These are phyloP conservation scores for Centropus bengalensis DNA, from an alignment of 2,113 vertebrate genomes.

Conservation along the genomic window DNA sequence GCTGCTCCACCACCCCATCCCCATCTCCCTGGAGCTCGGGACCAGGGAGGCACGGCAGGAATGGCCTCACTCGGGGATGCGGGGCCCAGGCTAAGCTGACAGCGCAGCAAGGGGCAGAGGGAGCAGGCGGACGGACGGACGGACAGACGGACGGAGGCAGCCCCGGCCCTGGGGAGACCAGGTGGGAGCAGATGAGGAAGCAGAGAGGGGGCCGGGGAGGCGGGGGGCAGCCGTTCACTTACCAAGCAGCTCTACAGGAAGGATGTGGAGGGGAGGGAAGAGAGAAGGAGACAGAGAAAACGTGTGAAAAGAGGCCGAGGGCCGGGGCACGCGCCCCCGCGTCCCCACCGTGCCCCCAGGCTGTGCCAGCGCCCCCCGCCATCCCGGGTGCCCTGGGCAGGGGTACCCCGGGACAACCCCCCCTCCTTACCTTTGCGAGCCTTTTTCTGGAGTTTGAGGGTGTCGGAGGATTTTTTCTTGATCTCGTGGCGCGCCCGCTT, in stretches of 20 bases:
- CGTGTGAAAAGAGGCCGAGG: slow-evolving; percentile 76
- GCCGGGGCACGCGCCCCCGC: not conserved
- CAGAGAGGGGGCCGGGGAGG: not conserved
- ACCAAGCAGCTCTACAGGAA: slow-evolving; percentile 88
- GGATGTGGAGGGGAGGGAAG: slow-evolving; percentile 70
- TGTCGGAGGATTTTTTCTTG: slow-evolving; percentile 96
- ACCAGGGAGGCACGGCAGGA: not conserved
- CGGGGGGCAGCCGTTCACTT: slow-evolving; percentile 66
- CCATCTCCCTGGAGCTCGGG: not conserved
- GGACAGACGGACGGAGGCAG: not conserved
- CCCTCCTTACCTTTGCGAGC: slow-evolving; percentile 90
- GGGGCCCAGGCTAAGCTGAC: slow-evolving; percentile 2
- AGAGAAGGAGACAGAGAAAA: slow-evolving; percentile 71
- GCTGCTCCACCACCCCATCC: not conserved
- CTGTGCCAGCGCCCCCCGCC: not conserved
- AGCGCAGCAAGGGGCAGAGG: not conserved
- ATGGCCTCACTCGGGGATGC: not conserved
- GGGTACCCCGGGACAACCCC: not conserved
- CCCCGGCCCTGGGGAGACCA: not conserved
- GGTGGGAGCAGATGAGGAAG: slow-evolving; percentile 16
- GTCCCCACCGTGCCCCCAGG: not conserved
- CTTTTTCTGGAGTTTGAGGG: slow-evolving; percentile 96
- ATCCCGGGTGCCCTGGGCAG: not conserved
- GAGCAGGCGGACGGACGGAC: not conserved
- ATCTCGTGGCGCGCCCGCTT: slow-evolving; percentile 97